phyloP scores from a whole-genome alignment of 2,888 invertebrate species.

The Psylliodes chrysocephalus region DNA sequence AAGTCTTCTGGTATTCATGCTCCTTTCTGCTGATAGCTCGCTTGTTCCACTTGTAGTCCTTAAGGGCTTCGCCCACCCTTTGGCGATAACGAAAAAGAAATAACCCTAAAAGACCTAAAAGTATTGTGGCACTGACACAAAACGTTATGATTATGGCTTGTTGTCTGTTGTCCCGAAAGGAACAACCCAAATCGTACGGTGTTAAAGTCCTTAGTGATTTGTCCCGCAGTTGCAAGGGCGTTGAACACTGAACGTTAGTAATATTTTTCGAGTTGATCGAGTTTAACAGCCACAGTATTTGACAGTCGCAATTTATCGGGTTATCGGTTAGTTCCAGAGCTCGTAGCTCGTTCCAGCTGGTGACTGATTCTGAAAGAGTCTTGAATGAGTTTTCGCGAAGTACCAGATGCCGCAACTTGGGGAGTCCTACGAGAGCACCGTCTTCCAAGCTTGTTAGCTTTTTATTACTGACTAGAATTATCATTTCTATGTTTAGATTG shows the following conservation, averaged over 20 bases:
- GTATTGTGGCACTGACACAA: constrained; percentile 78
- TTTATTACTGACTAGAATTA: constrained; percentile 82
- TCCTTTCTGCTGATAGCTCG: constrained; percentile 79
- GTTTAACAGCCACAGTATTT: constrained; percentile 81
- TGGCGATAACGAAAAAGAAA: constrained; percentile 83
- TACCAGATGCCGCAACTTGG: constrained; percentile 80
- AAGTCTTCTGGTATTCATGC: constrained; percentile 90
- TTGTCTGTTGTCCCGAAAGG: constrained; percentile 80
- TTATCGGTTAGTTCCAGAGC: constrained; percentile 84
- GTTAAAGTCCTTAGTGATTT: constrained; percentile 74
- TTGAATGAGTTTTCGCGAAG: constrained; percentile 82
- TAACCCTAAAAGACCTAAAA: constrained; percentile 76
- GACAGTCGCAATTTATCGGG: constrained; percentile 84
- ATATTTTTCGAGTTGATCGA: constrained; percentile 75
- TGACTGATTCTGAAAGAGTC: constrained; percentile 80
- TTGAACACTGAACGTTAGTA: constrained; percentile 75
- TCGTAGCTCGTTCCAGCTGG: constrained; percentile 81
- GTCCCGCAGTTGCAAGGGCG: constrained; percentile 78
- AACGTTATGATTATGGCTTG: constrained; percentile 83
- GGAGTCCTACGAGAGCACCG: constrained; percentile 80
- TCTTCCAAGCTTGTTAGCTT: constrained; percentile 78
- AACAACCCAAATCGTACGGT: constrained; percentile 84
- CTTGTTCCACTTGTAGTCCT: constrained; percentile 85
- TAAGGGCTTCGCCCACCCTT: constrained; percentile 82
- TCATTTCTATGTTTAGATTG: constrained; percentile 83